A percentile compares a stretch with the other conserved stretches of the same genome.
These are phyloP conservation scores for Phaedon cochleariae DNA, from an alignment of 2,888 invertebrate genomes.

Conservation along the genomic window DNA sequence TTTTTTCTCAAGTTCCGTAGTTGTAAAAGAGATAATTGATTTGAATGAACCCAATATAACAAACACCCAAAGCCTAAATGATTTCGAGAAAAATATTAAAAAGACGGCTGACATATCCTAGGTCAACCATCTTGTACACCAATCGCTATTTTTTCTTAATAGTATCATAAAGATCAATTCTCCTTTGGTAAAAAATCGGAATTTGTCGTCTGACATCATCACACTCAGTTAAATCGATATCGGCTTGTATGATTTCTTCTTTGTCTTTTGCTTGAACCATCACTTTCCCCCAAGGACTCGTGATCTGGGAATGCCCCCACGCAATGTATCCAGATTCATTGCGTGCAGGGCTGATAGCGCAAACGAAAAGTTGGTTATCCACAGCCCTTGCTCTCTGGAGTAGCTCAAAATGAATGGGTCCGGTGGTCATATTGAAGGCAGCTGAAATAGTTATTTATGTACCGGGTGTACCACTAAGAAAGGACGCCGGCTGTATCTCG, in stretches of 20 bases:
- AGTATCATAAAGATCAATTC: conserved; percentile 76
- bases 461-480: no score
- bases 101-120: not conserved
- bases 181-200: conserved; percentile 69
- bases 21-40: no score
- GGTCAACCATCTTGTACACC: not conserved
- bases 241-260: conserved; percentile 76
- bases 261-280: conserved; percentile 73
- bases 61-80: no score
- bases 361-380: conserved; percentile 91
- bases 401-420: conserved; percentile 92
- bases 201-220: conserved; percentile 85
- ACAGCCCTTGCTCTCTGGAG: conserved; percentile 82
- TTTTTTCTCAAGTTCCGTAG: no score
- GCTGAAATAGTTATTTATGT: conserved; percentile 16
- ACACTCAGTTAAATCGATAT: conserved; percentile 78
- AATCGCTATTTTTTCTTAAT: conserved; percentile 28
- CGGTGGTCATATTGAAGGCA: conserved; percentile 96
- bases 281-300: conserved; percentile 86
- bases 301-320: conserved; percentile 87
- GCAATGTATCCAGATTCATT: conserved; percentile 81
- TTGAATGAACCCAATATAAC: no score
- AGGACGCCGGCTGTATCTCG: no score
- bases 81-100: no score
- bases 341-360: conserved; percentile 84